phyloP scores from a whole-genome alignment of 2,888 invertebrate species.

The Poecilus cupreus region DNA sequence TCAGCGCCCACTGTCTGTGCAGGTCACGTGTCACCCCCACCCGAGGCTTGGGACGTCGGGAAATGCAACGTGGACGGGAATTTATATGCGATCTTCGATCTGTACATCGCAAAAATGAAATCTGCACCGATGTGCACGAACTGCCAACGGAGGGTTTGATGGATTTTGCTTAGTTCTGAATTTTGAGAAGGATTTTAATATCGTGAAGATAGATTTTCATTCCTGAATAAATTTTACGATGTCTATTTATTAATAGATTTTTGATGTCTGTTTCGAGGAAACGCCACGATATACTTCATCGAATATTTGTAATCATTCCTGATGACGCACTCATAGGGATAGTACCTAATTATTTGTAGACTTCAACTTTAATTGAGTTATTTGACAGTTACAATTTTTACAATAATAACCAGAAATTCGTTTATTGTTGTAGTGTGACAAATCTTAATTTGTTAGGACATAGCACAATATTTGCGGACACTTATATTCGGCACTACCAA shows the following conservation, averaged over 20 bases:
- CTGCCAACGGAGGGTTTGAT: slow-evolving; percentile 32
- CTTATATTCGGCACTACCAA: too few relatives aligned
- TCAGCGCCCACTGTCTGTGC: slow-evolving; percentile 45
- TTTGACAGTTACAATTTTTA: too few relatives aligned
- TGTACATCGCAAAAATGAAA: slow-evolving; percentile 44
- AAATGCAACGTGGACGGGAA: slow-evolving; percentile 45
- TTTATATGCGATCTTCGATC: slow-evolving; percentile 44
- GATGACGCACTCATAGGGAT: too few relatives aligned
- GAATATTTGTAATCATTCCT: neutral
- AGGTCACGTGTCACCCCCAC: slow-evolving; percentile 31
- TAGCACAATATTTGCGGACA: too few relatives aligned
- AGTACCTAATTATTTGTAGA: too few relatives aligned
- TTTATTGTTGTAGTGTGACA: too few relatives aligned
- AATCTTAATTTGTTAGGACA: too few relatives aligned
- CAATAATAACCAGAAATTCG: too few relatives aligned
- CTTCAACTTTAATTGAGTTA: too few relatives aligned
- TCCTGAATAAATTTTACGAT: slow-evolving; percentile 32
- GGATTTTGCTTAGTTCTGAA: slow-evolving; percentile 41
- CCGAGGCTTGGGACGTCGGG: slow-evolving; percentile 1
- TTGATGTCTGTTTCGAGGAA: neutral
- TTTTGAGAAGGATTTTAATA: slow-evolving; percentile 44
- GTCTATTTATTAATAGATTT: slow-evolving; percentile 27
- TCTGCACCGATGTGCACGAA: slow-evolving; percentile 36
- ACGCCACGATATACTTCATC: neutral
- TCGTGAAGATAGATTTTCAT: slow-evolving; percentile 42